Percentiles rank a stretch among this genome's conserved stretches.
Evolutionary conservation across 2,888 invertebrate species (phyloP).

Genomic region (Unio delphinus): DNA sequence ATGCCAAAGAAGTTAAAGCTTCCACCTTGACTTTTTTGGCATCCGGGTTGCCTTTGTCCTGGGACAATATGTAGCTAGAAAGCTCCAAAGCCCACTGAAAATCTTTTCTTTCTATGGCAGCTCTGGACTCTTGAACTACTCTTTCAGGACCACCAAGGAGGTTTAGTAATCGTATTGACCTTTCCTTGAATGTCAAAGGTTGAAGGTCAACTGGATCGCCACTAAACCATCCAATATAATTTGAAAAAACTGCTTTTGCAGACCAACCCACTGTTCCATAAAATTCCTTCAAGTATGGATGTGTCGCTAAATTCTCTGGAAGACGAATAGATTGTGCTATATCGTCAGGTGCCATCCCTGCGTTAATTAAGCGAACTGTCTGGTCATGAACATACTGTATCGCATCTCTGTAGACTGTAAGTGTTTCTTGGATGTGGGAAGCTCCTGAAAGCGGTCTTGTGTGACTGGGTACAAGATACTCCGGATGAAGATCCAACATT

Average conservation of each 20-base stretch:
- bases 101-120: slow-evolving; percentile 46
- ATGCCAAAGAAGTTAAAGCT: slow-evolving; percentile 43
- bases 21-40: slow-evolving; percentile 46
- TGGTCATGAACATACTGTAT: slow-evolving; percentile 66
- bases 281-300: slow-evolving; percentile 56
- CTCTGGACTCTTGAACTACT: slow-evolving; percentile 28
- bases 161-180: slow-evolving; percentile 42
- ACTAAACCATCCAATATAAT: slow-evolving; percentile 53
- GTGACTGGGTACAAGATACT: slow-evolving; percentile 62
- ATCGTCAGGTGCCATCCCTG: slow-evolving; percentile 61
- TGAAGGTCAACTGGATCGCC: slow-evolving; percentile 52
- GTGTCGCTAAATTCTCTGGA: slow-evolving; percentile 41
- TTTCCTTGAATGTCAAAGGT: slow-evolving; percentile 42
- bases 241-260: slow-evolving; percentile 48
- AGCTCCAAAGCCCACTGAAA: slow-evolving; percentile 60
- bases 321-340: slow-evolving; percentile 50
- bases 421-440: slow-evolving; percentile 28
- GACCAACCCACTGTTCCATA: slow-evolving; percentile 66
- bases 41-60: slow-evolving; percentile 25
- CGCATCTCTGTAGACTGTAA: slow-evolving; percentile 57
- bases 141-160: slow-evolving; percentile 41
- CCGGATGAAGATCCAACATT: slow-evolving; percentile 53
- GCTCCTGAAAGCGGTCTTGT: slow-evolving; percentile 51
- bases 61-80: slow-evolving; percentile 33
- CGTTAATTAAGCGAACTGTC: slow-evolving; percentile 59